Conservation (phyloP, 2,113 vertebrate genomes). For the Panthera leo region DNA sequence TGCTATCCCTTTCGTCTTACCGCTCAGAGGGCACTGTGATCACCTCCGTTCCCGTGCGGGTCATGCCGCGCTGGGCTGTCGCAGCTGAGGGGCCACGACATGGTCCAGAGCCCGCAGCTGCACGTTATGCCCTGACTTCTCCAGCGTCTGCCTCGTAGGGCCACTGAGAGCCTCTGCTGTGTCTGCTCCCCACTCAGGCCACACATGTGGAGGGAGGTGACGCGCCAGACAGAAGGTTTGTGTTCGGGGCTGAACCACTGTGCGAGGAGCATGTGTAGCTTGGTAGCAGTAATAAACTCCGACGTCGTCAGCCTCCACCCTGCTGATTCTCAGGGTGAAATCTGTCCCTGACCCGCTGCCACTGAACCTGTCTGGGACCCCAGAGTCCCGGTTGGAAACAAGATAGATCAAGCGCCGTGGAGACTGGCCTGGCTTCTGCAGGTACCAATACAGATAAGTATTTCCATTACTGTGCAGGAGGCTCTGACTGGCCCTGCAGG, state of each 20-base stretch:
- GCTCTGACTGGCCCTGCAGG: neutral
- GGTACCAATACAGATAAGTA: fast-evolving
- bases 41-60: too few species aligned
- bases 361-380: neutral
- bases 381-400: fast-evolving
- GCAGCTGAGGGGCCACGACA: too few species aligned
- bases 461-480: neutral
- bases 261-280: fast-evolving
- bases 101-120: too few species aligned
- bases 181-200: neutral
- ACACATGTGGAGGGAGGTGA: neutral
- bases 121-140: too few species aligned
- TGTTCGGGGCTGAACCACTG: neutral
- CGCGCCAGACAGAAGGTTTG: neutral
- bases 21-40: too few species aligned
- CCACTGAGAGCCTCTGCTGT: too few species aligned
- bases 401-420: fast-evolving
- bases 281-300: neutral
- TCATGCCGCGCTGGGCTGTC: too few species aligned
- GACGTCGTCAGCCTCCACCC: neutral
- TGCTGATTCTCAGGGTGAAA: neutral
- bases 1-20: too few species aligned
- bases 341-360: neutral
- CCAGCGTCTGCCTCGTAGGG: too few species aligned
- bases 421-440: neutral